Evolutionary conservation across 23 tunicate genomes (phyloP), one percentile per base, ranked within the genome.

Genomic region (Trididemnum clinides): DNA sequence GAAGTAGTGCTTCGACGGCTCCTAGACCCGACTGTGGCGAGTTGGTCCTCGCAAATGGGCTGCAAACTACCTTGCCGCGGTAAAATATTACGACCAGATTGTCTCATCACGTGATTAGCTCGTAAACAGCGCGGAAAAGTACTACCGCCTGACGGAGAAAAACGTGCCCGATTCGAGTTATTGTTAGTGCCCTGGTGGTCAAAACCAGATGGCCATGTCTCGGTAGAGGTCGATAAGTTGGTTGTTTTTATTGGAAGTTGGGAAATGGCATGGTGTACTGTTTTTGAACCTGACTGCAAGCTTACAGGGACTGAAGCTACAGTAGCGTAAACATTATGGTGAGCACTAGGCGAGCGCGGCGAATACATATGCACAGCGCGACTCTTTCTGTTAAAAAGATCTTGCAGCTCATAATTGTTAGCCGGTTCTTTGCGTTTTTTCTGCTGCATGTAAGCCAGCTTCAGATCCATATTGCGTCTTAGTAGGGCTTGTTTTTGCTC

Each of bases 101-200:
- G 80, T 5, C 28, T 4, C 28, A 29, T 1, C n/a, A 38, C 6
- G 25, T 28, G 54, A 22, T 73, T n/a, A 25, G 37, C 4, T 18
- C 83, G 50, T 19, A 66, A 2, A 51, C 39, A 12, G n/a, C 66
- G 83, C 38, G 83, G 83, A 51, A 78, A 78, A 51, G 65, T 78
- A 58, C 58, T 37, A 6, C 80, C 31, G 54, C 54, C 80, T 25
- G 27, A 37, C 25, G 57, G 18, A 29, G 25, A 28, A 23, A 51
- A 31, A 27, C 65, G 39, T 23, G 83, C 7, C 2, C 29, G 39
- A 12, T 39, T 36, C 4, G 33, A 5, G 5, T 25, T 4, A 36
- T 74, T 31, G 23, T 28, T 31, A 28, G 80, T 4, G 25, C 25
- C 27, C 1, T 1, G 26, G 3, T 19, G 25, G 18, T 73, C 28